Evolutionary conservation across 2,113 vertebrate genomes (phyloP).

Genomic region (Lepidothrix coronata): DNA sequence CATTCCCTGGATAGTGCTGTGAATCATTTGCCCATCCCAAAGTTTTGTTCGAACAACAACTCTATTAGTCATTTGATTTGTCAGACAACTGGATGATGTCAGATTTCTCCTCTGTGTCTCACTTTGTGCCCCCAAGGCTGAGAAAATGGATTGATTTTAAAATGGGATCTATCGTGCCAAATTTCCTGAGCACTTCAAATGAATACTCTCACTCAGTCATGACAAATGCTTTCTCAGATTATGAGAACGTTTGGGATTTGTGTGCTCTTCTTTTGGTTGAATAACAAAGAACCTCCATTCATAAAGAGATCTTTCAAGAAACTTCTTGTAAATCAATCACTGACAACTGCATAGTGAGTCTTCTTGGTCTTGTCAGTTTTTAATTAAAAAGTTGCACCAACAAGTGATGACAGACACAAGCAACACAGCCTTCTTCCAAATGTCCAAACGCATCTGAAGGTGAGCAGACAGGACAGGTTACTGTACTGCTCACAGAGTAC

Average conservation of each 20-base stretch:
- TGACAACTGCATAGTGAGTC: neutral
- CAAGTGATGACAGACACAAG: neutral
- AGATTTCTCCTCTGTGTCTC: neutral
- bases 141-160: slow-evolving; percentile 22
- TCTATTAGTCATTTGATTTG: slow-evolving; percentile 19
- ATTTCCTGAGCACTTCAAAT: slow-evolving; percentile 22
- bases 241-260: neutral
- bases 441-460: neutral
- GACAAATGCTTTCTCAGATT: slow-evolving; percentile 17
- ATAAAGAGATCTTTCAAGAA: slow-evolving; percentile 30
- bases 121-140: neutral
- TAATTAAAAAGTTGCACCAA: slow-evolving; percentile 36
- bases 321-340: slow-evolving; percentile 21
- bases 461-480: neutral
- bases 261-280: neutral
- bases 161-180: neutral
- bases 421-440: neutral
- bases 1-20: neutral
- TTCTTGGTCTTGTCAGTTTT: slow-evolving; percentile 20
- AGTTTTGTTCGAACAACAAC: neutral
- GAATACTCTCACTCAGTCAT: neutral
- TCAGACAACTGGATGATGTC: slow-evolving; percentile 26
- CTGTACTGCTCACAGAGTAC: neutral
- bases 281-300: neutral
- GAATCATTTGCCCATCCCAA: slow-evolving; percentile 24